Evolutionary conservation across 2,797 vertebrate genomes (phyloP).

Genomic region (Mormyrus hasselquistii): DNA sequence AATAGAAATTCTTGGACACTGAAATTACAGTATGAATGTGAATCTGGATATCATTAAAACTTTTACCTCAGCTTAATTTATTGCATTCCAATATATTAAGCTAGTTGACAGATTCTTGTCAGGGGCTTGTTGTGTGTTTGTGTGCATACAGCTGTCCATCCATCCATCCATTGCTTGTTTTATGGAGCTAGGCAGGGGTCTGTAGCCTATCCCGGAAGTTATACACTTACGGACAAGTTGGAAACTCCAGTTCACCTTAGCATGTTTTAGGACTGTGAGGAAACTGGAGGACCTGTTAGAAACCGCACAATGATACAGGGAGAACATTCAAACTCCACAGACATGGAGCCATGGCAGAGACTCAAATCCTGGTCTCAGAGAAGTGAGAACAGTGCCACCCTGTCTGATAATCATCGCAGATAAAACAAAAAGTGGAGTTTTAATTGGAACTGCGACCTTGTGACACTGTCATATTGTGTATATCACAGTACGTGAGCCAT

Average conservation of each 20-base stretch:
- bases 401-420: neutral
- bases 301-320: neutral
- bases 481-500: neutral
- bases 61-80: neutral
- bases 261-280: neutral
- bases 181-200: neutral
- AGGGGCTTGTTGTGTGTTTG: neutral
- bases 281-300: neutral
- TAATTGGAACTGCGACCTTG: neutral
- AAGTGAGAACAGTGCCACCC: neutral
- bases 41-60: neutral
- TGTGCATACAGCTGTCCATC: neutral
- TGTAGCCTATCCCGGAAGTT: neutral
- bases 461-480: neutral
- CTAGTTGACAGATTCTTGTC: neutral
- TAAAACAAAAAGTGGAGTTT: neutral
- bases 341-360: neutral
- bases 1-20: conserved; percentile 13
- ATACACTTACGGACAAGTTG: neutral
- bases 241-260: neutral
- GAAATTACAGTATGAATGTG: neutral
- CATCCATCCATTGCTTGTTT: neutral
- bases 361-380: neutral
- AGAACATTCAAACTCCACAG: neutral
- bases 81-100: neutral